phyloP scores from a whole-genome alignment of 2,888 invertebrate genomes.

The Polydrusus tereticollis region DNA sequence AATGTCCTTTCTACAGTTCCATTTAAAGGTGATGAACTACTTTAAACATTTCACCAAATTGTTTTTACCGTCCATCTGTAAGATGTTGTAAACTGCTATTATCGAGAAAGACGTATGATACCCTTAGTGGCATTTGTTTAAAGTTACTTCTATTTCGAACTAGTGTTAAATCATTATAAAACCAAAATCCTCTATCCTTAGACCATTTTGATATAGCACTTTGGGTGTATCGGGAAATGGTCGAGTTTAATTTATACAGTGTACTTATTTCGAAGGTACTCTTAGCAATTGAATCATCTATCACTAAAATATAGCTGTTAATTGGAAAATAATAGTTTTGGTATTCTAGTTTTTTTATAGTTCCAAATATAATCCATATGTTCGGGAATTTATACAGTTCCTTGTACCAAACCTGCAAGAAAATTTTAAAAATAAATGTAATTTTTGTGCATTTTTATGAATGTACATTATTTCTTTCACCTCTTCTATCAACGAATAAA shows the following conservation, averaged over 20 bases:
- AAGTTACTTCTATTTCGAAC: conserved; percentile 38
- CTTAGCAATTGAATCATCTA: conserved; percentile 15
- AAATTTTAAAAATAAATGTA: not conserved
- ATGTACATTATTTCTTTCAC: not conserved
- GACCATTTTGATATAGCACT: conserved; percentile 30
- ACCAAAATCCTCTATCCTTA: conserved; percentile 21
- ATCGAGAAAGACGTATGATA: conserved; percentile 44
- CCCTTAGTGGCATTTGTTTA: conserved; percentile 28
- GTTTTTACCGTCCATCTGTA: conserved; percentile 52
- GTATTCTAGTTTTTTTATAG: not conserved
- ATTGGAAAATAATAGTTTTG: conserved; percentile 36
- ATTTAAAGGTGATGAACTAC: too few species aligned
- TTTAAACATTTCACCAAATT: too few species aligned
- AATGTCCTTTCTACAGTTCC: too few species aligned
- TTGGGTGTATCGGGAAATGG: not conserved
- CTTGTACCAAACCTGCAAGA: conserved; percentile 14
- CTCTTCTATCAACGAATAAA: conserved; percentile 8
- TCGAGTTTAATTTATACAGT: conserved; percentile 36
- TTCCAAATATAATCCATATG: conserved; percentile 45
- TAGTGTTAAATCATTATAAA: conserved; percentile 23
- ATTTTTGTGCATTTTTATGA: not conserved
- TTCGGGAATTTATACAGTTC: conserved; percentile 32
- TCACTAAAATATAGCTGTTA: conserved; percentile 37
- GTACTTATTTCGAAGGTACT: conserved; percentile 9
- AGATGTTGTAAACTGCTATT: conserved; percentile 44